A percentile compares a stretch with the other conserved stretches of the same genome.
phyloP scores from a whole-genome alignment of 2,888 invertebrate genomes.

The Melieria omissa region DNA sequence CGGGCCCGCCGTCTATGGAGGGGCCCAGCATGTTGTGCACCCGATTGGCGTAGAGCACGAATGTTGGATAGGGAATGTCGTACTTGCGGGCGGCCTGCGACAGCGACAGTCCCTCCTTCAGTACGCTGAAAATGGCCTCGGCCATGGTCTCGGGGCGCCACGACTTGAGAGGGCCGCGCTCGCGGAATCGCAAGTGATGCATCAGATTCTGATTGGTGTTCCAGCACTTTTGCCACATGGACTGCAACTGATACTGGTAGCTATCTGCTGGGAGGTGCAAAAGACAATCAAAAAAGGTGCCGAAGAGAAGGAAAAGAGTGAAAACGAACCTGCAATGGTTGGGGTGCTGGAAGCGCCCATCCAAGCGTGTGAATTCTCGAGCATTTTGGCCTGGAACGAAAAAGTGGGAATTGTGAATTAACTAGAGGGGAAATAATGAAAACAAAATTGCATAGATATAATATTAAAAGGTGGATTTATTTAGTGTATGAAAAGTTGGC shows the following conservation, averaged over 20 bases:
- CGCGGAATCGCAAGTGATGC: conserved; percentile 90
- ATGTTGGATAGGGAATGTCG: conserved; percentile 94
- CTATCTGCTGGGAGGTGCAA: conserved; percentile 74
- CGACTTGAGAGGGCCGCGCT: conserved; percentile 90
- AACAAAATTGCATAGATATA: not conserved
- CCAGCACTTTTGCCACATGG: conserved; percentile 97
- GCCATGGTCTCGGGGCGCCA: conserved; percentile 97
- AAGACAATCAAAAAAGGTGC: no score
- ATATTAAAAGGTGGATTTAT: no score
- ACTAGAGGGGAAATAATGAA: conserved; percentile 6
- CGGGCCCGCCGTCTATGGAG: conserved; percentile 89
- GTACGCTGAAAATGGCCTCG: conserved; percentile 91
- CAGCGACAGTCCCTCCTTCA: conserved; percentile 88
- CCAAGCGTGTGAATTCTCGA: conserved; percentile 93
- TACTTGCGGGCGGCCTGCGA: conserved; percentile 93
- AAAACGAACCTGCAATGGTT: conserved; percentile 86
- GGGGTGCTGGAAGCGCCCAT: conserved; percentile 84
- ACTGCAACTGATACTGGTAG: conserved; percentile 94
- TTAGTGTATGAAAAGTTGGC: no score
- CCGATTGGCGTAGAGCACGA: conserved; percentile 91
- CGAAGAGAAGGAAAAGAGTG: no score
- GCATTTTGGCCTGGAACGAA: conserved; percentile 85
- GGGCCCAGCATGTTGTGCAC: conserved; percentile 95
- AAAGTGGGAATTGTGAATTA: no score
- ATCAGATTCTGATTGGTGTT: conserved; percentile 91